Evolutionary conservation across 2,113 vertebrate species (phyloP).

Genomic region (Oreochromis niloticus): DNA sequence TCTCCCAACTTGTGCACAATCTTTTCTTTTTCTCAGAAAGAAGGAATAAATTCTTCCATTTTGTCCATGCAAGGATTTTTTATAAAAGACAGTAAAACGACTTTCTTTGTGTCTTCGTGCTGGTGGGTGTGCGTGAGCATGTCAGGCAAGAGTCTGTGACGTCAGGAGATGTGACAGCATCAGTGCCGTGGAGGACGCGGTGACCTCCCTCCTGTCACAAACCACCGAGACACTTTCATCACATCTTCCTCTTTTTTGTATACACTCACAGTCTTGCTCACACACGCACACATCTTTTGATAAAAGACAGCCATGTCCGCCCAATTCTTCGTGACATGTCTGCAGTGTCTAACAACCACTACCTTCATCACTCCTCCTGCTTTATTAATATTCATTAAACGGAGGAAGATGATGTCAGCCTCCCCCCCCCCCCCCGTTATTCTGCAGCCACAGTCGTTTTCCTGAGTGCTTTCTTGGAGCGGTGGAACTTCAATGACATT

Average conservation of each 20-base stretch:
- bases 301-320: not conserved
- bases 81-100: not conserved
- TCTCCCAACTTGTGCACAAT: not conserved
- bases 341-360: not conserved
- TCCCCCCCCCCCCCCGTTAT: not conserved
- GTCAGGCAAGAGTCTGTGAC: not conserved
- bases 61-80: not conserved
- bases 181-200: not conserved
- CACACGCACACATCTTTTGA: not conserved
- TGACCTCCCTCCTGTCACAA: constrained; percentile 24
- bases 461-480: constrained; percentile 42
- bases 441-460: constrained; percentile 8
- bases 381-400: constrained; percentile 46
- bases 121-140: not conserved
- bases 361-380: not conserved
- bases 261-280: not conserved
- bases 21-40: not conserved
- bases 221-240: not conserved
- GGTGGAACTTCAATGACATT: constrained; percentile 21
- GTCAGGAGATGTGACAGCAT: not conserved
- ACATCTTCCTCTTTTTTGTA: not conserved
- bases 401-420: constrained; percentile 24
- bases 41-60: not conserved
- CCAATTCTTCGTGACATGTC: not conserved
- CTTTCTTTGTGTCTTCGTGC: not conserved